Conservation (phyloP, 2,888 invertebrate species). For the Tinea semifulvella region DNA sequence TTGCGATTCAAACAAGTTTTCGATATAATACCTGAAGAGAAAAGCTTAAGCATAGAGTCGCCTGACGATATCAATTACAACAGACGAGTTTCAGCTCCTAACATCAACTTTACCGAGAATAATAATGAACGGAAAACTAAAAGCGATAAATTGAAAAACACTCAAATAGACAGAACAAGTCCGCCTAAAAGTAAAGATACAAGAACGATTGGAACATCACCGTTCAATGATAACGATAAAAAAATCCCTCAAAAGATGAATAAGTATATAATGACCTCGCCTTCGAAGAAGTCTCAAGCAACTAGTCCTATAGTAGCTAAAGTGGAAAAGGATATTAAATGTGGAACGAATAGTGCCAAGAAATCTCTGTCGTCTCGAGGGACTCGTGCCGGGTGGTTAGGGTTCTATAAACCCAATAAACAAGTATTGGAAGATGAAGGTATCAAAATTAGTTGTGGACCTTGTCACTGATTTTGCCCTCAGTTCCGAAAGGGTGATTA, state of each 20-base stretch:
- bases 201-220: constrained; percentile 14
- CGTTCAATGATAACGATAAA: constrained; percentile 13
- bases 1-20: constrained; percentile 55
- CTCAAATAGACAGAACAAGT: constrained; percentile 13
- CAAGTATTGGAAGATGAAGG: constrained; percentile 24
- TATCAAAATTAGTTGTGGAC: constrained; percentile 27
- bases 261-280: constrained; percentile 20
- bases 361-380: constrained; percentile 19
- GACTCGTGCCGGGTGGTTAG: constrained; percentile 23
- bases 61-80: constrained; percentile 38
- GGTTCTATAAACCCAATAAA: constrained; percentile 20
- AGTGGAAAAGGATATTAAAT: constrained; percentile 6
- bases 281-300: constrained; percentile 21
- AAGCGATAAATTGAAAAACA: constrained; percentile 8
- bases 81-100: constrained; percentile 32
- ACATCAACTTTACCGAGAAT: constrained; percentile 16
- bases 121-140: constrained; percentile 9
- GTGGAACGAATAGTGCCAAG: constrained; percentile 19
- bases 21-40: constrained; percentile 68
- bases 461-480: constrained; percentile 25
- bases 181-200: constrained; percentile 3
- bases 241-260: not conserved
- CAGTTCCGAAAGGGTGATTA: too few species aligned
- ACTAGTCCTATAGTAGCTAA: constrained; percentile 21
- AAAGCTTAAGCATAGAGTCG: constrained; percentile 54